Percentiles rank a stretch among this genome's conserved stretches.
Evolutionary conservation across 2,113 vertebrate species (phyloP).

Genomic region (Seriola quinqueradiata): DNA sequence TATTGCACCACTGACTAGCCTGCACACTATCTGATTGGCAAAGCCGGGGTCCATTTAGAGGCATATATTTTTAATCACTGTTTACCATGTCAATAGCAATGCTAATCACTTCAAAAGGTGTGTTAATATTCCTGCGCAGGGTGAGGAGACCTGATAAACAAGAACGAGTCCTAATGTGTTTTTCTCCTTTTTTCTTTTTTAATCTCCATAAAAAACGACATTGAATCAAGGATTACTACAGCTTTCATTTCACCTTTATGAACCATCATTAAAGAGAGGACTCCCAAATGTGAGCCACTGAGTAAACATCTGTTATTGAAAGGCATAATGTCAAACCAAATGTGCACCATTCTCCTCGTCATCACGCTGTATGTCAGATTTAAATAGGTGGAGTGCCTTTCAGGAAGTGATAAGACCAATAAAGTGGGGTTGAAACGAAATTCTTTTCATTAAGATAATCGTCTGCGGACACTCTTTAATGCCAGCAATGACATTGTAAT

Average conservation of each 20-base stretch:
- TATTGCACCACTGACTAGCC: constrained; percentile 69
- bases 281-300: constrained; percentile 45
- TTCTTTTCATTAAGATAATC: constrained; percentile 65
- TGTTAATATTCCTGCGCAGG: constrained; percentile 27
- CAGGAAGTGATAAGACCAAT: constrained; percentile 62
- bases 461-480: constrained; percentile 37
- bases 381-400: constrained; percentile 59
- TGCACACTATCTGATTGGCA: constrained; percentile 74
- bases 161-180: neutral
- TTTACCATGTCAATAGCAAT: constrained; percentile 71
- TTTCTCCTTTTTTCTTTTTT: neutral
- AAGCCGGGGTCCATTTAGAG: constrained; percentile 60
- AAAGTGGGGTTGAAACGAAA: constrained; percentile 50
- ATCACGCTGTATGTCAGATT: constrained; percentile 43
- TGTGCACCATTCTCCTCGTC: constrained; percentile 41
- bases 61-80: constrained; percentile 72
- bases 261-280: constrained; percentile 66
- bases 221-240: constrained; percentile 38
- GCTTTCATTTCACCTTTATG: constrained; percentile 68
- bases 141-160: constrained; percentile 48
- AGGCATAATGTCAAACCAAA: constrained; percentile 58
- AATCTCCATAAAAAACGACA: constrained; percentile 50
- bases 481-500: constrained; percentile 51
- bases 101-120: constrained; percentile 57
- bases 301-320: constrained; percentile 71